phyloP scores from a whole-genome alignment of 1,140 invertebrate genomes.

The Stegodyphus mimosarum region DNA sequence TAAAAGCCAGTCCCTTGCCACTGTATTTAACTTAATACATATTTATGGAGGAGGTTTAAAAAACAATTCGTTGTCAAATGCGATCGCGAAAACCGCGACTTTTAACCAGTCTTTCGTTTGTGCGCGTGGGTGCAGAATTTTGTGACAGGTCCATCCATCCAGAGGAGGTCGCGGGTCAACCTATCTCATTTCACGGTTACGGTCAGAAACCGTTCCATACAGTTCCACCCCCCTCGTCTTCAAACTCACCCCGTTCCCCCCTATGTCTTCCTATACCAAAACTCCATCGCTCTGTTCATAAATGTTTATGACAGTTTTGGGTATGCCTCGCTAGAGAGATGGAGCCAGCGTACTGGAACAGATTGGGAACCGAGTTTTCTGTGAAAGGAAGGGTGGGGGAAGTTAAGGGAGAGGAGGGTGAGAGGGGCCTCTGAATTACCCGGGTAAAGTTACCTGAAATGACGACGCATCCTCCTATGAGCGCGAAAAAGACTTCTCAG shows the following conservation, averaged over 20 bases:
- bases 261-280: slow-evolving; percentile 1
- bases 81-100: slow-evolving; percentile 16
- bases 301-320: slow-evolving; percentile 61
- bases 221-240: slow-evolving; percentile 1
- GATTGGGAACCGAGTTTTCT: slow-evolving; percentile 56
- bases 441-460: slow-evolving; percentile 59
- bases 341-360: slow-evolving; percentile 55
- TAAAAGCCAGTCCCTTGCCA: background rate
- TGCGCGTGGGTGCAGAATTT: slow-evolving; percentile 30
- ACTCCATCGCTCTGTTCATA: slow-evolving; percentile 55
- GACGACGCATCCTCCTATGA: slow-evolving; percentile 34
- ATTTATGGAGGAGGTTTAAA: slow-evolving; percentile 44
- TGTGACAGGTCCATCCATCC: slow-evolving; percentile 51
- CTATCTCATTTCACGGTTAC: slow-evolving; percentile 61
- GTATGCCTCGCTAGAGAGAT: slow-evolving; percentile 58
- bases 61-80: slow-evolving; percentile 51
- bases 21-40: slow-evolving; percentile 59
- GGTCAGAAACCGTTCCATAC: slow-evolving; percentile 43
- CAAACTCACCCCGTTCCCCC: background rate
- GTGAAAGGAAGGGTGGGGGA: background rate
- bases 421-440: slow-evolving; percentile 33
- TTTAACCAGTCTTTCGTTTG: slow-evolving; percentile 29
- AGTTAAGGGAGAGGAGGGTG: slow-evolving; percentile 4
- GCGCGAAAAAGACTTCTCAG: slow-evolving; percentile 51
- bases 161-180: slow-evolving; percentile 55